Conservation (phyloP, 2,113 vertebrate species). For the Neoarius graeffei region DNA sequence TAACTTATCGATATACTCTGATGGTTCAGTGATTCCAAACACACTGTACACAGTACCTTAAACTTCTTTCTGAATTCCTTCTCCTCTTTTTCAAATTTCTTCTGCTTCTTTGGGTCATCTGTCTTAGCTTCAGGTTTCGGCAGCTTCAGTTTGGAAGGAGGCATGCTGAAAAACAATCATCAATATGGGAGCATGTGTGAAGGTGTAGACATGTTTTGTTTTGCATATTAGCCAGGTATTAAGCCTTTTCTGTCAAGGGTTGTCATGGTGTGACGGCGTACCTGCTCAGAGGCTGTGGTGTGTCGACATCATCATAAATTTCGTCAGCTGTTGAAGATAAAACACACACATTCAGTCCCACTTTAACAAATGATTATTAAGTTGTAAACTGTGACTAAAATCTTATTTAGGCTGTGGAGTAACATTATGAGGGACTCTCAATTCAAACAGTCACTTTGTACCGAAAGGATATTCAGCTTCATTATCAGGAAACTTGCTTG, state of each 20-base stretch:
- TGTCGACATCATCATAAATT: conserved; percentile 88
- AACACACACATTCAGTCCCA: neutral
- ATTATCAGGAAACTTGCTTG: too few relatives aligned
- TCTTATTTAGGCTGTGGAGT: neutral
- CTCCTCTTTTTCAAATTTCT: conserved; percentile 87
- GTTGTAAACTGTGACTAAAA: neutral
- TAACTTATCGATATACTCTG: neutral
- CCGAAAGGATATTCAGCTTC: neutral
- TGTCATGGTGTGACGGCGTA: conserved; percentile 41
- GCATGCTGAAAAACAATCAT: conserved; percentile 55
- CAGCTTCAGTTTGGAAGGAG: conserved; percentile 54
- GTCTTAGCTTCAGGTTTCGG: conserved; percentile 22
- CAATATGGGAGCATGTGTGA: neutral
- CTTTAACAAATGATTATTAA: neutral
- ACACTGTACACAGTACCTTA: conserved; percentile 73
- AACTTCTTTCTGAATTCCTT: conserved; percentile 93
- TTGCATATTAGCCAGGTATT: too few relatives aligned
- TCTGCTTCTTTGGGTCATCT: conserved; percentile 73
- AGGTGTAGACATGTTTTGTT: neutral
- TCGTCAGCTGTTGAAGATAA: conserved; percentile 55
- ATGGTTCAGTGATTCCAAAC: neutral
- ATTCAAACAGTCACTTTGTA: neutral
- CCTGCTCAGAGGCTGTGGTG: conserved; percentile 72
- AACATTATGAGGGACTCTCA: neutral
- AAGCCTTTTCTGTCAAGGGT: neutral